phyloP scores from a whole-genome alignment of 1,140 invertebrate species.

The Heterodera schachtii region DNA sequence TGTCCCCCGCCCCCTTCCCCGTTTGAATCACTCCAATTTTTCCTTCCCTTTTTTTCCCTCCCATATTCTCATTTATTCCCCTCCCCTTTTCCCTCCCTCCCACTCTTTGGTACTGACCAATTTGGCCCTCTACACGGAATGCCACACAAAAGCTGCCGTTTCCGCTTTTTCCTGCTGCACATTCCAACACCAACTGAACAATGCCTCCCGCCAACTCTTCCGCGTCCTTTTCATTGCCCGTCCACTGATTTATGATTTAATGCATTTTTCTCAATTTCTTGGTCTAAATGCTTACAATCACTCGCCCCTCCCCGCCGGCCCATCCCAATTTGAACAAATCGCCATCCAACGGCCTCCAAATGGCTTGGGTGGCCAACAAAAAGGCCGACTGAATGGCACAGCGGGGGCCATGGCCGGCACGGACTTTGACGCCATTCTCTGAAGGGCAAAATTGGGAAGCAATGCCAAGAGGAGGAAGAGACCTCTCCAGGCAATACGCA shows the following conservation, averaged over 20 bases:
- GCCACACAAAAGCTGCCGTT: slow-evolving; percentile 37
- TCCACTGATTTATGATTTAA: slow-evolving; percentile 44
- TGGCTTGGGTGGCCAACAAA: slow-evolving; percentile 17
- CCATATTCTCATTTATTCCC: not conserved
- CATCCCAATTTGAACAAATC: slow-evolving; percentile 38
- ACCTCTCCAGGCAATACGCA: slow-evolving; percentile 34
- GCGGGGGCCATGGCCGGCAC: slow-evolving; percentile 34
- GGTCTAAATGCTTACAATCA: slow-evolving; percentile 17
- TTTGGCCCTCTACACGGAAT: slow-evolving; percentile 44
- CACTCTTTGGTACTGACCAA: slow-evolving; percentile 15
- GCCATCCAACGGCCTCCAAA: slow-evolving; percentile 32
- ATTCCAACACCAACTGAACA: slow-evolving; percentile 37
- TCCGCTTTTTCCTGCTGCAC: slow-evolving; percentile 24
- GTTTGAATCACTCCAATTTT: too few relatives aligned
- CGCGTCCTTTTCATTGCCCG: slow-evolving; percentile 33
- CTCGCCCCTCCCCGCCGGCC: slow-evolving; percentile 17
- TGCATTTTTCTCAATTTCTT: too few relatives aligned
- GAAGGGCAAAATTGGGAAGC: not conserved
- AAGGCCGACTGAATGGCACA: slow-evolving; percentile 32
- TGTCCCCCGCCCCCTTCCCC: not conserved
- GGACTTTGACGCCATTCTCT: slow-evolving; percentile 46
- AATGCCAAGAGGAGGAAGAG: not conserved
- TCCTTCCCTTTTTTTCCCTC: not conserved
- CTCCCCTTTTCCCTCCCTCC: not conserved
- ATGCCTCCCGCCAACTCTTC: slow-evolving; percentile 40